These are phyloP conservation scores for Leguminivora glycinivorella DNA, from an alignment of 1,140 invertebrate genomes.

Conservation along the genomic window DNA sequence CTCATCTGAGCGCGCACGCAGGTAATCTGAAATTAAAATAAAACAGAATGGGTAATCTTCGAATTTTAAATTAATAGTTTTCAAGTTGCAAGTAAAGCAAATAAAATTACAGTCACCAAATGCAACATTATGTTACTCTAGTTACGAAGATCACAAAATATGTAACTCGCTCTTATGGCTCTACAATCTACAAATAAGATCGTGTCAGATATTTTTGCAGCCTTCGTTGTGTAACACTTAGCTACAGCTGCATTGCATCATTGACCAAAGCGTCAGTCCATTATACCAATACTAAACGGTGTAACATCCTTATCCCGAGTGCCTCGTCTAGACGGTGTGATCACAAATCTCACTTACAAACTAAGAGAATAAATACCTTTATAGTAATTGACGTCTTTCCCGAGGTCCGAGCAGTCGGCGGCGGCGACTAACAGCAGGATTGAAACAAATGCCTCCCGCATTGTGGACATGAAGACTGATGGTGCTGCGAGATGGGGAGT, in stretches of 20 bases:
- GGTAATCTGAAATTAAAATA: constrained; percentile 52
- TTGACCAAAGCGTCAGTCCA: too few relatives aligned
- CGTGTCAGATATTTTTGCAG: too few relatives aligned
- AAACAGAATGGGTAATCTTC: too few relatives aligned
- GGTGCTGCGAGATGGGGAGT: constrained; percentile 27
- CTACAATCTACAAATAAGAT: too few relatives aligned
- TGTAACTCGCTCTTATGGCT: too few relatives aligned
- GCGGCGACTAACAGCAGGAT: constrained; percentile 50
- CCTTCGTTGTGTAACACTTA: too few relatives aligned
- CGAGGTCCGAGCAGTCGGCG: constrained; percentile 48
- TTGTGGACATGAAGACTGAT: constrained; percentile 56
- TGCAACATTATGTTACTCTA: too few relatives aligned
- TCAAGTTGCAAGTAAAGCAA: too few relatives aligned
- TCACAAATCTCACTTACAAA: background rate
- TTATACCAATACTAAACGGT: background rate
- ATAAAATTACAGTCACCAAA: too few relatives aligned
- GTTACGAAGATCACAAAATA: too few relatives aligned
- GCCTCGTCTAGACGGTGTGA: constrained; percentile 1
- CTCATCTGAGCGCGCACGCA: constrained; percentile 55
- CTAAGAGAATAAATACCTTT: constrained; percentile 49
- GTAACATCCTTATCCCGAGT: constrained; percentile 32
- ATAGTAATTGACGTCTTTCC: constrained; percentile 66
- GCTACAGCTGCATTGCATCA: too few relatives aligned
- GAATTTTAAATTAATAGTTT: too few relatives aligned
- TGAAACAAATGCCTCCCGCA: constrained; percentile 62